Percentiles rank a stretch among this genome's conserved stretches.
These are phyloP conservation scores for Andrena cerasifolii DNA, from an alignment of 1,140 invertebrate genomes.

Conservation along the genomic window DNA sequence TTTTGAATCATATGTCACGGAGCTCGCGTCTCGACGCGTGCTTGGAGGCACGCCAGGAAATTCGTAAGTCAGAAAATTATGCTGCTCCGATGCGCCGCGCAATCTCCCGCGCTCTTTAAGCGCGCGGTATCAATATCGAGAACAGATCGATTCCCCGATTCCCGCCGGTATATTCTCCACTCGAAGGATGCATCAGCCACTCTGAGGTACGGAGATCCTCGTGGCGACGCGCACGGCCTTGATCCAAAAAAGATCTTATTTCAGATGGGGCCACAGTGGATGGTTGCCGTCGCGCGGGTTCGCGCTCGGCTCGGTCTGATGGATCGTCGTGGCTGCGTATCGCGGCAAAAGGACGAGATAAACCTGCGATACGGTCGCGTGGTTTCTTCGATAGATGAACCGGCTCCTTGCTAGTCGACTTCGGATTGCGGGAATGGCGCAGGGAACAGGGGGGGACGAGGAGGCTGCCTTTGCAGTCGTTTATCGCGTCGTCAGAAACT, in stretches of 20 bases:
- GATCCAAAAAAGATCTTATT: constrained; percentile 35
- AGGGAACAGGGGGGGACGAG: background rate
- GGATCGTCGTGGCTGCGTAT: constrained; percentile 21
- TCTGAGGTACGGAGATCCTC: background rate
- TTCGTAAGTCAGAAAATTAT: background rate
- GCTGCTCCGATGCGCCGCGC: background rate
- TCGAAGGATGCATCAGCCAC: background rate
- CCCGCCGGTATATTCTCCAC: background rate
- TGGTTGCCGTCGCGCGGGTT: background rate
- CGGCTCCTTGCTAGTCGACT: background rate
- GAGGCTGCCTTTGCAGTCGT: background rate
- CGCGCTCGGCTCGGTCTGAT: constrained; percentile 6
- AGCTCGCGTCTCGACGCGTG: background rate
- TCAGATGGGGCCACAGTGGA: constrained; percentile 4
- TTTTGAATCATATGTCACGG: background rate
- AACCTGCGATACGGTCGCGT: background rate
- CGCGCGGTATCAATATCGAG: constrained; percentile 13
- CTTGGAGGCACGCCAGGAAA: background rate
- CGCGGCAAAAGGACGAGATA: background rate
- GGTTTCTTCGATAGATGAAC: background rate
- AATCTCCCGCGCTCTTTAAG: background rate
- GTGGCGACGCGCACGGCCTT: background rate
- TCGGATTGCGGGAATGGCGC: background rate
- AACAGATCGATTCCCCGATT: background rate
- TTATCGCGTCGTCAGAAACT: constrained; percentile 56